Evolutionary conservation across 2,797 vertebrate species (phyloP), one percentile per base, ranked within the genome.

Genomic region (Hoplostethus mediterraneus): DNA sequence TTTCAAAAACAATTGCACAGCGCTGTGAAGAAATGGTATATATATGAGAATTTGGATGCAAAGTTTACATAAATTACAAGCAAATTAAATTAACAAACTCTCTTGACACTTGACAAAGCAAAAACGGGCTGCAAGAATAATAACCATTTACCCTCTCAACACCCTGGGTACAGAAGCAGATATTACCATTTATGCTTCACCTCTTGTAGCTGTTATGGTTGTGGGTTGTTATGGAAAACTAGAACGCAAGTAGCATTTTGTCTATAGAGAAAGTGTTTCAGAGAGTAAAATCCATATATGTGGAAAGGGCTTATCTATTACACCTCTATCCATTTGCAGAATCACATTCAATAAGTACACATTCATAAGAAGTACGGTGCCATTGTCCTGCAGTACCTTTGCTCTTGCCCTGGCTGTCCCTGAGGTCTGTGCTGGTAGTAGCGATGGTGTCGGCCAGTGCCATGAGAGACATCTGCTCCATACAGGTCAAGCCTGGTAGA

Each of bases 401-500:
- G 88, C 86, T 95, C 82, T 94, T 96, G 82, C 95, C 95, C 89
- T 97, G 96, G 91, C 95, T 97, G 87, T 97, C 96, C 78, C 96
- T 95, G 64, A 98, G 95, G 87, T 98, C 97, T 49, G 97, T 99
- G 92, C 97, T 98, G 71, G 96, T 98, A 71, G 97, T 97, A 59
- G 98, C 96, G 59, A 99, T 96, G 48, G 98, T 99, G 91, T 99
- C 98, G 1, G 97, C 98, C 71, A 99, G 91, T 0, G 98, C 98
- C 97, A 99, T 97, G 73, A 99, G 87, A 48, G 96, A 98, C 98
- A 99, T 99, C 89, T 99, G 98, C 73, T 99, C 98, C 94, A 98
- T 97, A 31, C 98, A 92, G 12, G 96, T 98, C 84, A 99, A 93
- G 47, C 98, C 98, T 73, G 98, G 98, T 75, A 99, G 94, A 88